Evolutionary conservation across 1,140 invertebrate species (phyloP).

Genomic region (Conus ventricosus): DNA sequence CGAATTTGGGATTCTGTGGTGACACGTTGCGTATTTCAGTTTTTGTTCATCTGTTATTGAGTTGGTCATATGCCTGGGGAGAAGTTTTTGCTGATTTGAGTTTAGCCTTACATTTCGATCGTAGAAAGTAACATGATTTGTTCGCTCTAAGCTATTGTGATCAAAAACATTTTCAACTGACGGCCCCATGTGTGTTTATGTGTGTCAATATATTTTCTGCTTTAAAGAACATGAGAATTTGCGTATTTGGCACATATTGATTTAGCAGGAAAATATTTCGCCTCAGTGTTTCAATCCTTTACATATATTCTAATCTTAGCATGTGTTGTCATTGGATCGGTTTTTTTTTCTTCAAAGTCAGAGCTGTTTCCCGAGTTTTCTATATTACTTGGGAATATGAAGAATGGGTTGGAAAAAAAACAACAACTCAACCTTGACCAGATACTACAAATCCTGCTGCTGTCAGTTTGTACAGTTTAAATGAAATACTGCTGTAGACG

Average conservation of each 20-base stretch:
- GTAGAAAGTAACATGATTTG: no score
- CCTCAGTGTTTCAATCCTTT: neutral
- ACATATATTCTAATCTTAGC: neutral
- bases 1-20: neutral
- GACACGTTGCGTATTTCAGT: neutral
- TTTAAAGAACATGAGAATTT: neutral
- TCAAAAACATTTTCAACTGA: no score
- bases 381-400: neutral
- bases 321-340: neutral
- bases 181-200: neutral
- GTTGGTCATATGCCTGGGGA: neutral
- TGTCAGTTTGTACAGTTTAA: neutral
- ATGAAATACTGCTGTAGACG: neutral
- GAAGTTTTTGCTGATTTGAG: neutral
- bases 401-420: neutral
- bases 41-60: neutral
- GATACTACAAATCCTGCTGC: neutral
- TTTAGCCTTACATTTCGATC: no score
- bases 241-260: neutral
- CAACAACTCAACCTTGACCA: neutral
- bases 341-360: neutral
- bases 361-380: no score
- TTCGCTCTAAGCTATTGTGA: no score
- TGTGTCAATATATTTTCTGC: neutral
- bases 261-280: neutral